Evolutionary conservation across 2,113 vertebrate species (phyloP).

Genomic region (Semnornis frantzii): DNA sequence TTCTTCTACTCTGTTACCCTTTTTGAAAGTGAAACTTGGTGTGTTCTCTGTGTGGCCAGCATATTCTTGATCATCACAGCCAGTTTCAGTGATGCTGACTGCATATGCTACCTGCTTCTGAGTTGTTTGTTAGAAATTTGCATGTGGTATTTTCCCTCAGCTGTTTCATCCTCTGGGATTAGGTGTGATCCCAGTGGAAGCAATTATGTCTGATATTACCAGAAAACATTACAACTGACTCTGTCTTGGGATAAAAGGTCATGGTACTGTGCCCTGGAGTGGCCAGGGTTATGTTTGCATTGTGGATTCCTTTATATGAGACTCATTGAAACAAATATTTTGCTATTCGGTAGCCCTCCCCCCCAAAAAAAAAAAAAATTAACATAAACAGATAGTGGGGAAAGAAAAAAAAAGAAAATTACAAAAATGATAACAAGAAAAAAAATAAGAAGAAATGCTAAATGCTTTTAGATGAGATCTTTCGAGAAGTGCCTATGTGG

Average conservation of each 20-base stretch:
- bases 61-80: background rate
- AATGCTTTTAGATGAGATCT: background rate
- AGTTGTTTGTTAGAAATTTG: background rate
- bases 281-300: background rate
- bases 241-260: background rate
- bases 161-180: background rate
- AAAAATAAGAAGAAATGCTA: background rate
- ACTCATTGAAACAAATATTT: background rate
- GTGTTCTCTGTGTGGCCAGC: fast-evolving
- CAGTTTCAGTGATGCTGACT: background rate
- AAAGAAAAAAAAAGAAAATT: background rate
- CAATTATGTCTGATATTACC: background rate
- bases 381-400: background rate
- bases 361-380: background rate
- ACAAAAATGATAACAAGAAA: background rate
- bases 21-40: background rate
- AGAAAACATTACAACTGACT: background rate
- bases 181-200: background rate
- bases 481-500: background rate
- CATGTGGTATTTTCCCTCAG: background rate
- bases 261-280: background rate
- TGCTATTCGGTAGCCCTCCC: background rate
- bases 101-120: background rate
- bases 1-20: background rate
- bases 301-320: background rate